Base-by-base conservation (phyloP, 2,797 vertebrate genomes). In the Lateolabrax maculatus region DNA sequence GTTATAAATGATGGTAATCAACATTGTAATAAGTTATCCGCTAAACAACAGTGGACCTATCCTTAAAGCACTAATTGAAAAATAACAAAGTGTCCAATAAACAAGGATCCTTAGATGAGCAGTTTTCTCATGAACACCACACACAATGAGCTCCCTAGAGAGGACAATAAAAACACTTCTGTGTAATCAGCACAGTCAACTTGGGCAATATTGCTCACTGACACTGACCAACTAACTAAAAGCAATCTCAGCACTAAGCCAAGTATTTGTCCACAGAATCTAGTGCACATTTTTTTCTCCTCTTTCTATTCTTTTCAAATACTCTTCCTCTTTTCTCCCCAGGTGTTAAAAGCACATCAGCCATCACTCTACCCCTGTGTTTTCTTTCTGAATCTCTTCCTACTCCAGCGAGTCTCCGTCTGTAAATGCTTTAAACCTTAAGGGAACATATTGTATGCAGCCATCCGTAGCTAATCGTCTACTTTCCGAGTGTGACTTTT, bases 391-490 rank as follows among this genome's bases (percentile, higher is more conserved):
- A 58, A 64, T 69, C 52, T 63, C 61, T 43, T 39, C 48, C 74
- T n/a, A 48, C 77, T 37, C 57, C 65, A 53, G 39, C 64, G 75
- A 70, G 16, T 23, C 51, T 39, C 69, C 13, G 1, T 70, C 63
- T 79, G 71, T 81, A 81, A 86, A 83, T 79, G 78, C 86, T 82
- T 84, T 51, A 77, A 79, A 81, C 72, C 82, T 75, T 41, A 49
- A 75, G 87, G 82, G 67, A 74, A 49, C 71, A 68, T 44, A 2
- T 43, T 53, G 57, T 43, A 65, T 31, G 55, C 78, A 75, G 63
- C 66, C 70, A 52, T 71, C 74, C 69, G 19, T 25, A 19, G 70
- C 79, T 86, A 76, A 89, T 68, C 73, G 6, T 11, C 74, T 29
- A 25, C 77, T 82, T 73, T 77, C 65, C 19, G 71, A 79, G 71